phyloP scores from a whole-genome alignment of 2,888 invertebrate species.

The Orchesella flavescens region DNA sequence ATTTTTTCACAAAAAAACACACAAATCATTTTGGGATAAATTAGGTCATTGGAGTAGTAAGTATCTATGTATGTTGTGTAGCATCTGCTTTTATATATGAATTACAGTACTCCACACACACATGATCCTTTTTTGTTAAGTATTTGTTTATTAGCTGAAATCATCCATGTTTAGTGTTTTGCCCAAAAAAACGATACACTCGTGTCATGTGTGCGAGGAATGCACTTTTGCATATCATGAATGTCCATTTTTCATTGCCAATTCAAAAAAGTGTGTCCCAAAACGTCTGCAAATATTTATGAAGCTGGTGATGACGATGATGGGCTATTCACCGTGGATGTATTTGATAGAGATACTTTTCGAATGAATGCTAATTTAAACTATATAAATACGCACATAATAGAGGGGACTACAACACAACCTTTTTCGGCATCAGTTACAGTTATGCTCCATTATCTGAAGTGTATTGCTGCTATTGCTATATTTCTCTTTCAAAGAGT shows the following conservation, averaged over 20 bases:
- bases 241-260: conserved; percentile 38
- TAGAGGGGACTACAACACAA: not conserved
- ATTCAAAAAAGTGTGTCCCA: conserved; percentile 27
- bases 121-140: not conserved
- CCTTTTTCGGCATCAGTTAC: conserved; percentile 18
- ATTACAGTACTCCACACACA: not conserved
- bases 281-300: conserved; percentile 28
- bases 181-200: conserved; percentile 14
- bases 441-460: conserved; percentile 11
- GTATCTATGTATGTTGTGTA: too few relatives aligned
- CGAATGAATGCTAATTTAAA: not conserved
- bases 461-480: too few relatives aligned
- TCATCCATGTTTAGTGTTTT: conserved; percentile 16
- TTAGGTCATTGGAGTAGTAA: conserved; percentile 48
- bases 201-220: conserved; percentile 3
- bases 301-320: conserved; percentile 13
- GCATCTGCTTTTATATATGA: not conserved
- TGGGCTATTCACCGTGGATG: conserved; percentile 6
- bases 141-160: conserved; percentile 10
- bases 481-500: not conserved
- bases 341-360: not conserved
- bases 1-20: conserved; percentile 34
- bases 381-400: not conserved
- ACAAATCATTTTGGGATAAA: conserved; percentile 22
- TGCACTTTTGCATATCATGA: not conserved